These are phyloP conservation scores for Marasmarcha lunaedactyla DNA, from an alignment of 2,888 invertebrate genomes.

Conservation along the genomic window DNA sequence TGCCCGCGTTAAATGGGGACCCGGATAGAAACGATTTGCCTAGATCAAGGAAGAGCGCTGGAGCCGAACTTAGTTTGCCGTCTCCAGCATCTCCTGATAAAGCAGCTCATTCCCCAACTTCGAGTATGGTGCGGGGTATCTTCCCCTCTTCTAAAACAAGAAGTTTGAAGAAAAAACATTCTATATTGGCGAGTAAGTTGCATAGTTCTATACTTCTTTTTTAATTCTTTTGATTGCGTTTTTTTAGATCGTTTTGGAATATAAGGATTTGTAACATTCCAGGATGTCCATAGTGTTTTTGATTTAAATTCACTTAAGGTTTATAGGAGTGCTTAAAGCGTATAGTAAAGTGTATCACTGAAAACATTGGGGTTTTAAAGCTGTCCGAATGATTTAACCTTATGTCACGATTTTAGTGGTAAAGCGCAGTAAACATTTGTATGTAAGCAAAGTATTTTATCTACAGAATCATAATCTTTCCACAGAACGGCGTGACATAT, in stretches of 20 bases:
- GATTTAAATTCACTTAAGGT: too few species aligned
- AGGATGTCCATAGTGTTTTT: too few species aligned
- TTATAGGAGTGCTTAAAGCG: too few species aligned
- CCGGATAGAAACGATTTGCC: neutral
- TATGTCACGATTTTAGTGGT: too few species aligned
- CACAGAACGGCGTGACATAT: constrained; percentile 34
- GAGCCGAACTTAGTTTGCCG: neutral
- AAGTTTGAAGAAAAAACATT: constrained; percentile 80
- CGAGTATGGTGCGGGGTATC: constrained; percentile 65
- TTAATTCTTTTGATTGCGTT: neutral
- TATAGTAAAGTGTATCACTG: too few species aligned
- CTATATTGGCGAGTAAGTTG: constrained; percentile 77
- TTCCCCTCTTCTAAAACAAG: constrained; percentile 71
- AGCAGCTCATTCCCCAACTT: constrained; percentile 29
- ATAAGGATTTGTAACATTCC: too few species aligned
- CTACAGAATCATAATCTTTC: too few species aligned
- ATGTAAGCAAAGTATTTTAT: too few species aligned
- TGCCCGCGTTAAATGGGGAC: constrained; percentile 36
- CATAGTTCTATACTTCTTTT: neutral
- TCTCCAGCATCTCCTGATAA: constrained; percentile 8
- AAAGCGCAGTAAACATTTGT: too few species aligned
- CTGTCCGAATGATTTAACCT: too few species aligned
- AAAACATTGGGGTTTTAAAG: too few species aligned
- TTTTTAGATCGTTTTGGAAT: too few species aligned
- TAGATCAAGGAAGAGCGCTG: constrained; percentile 24